A percentile compares a stretch with the other conserved stretches of the same genome.
phyloP scores from a whole-genome alignment of 2,797 vertebrate genomes.

The Graptemys geographica region DNA sequence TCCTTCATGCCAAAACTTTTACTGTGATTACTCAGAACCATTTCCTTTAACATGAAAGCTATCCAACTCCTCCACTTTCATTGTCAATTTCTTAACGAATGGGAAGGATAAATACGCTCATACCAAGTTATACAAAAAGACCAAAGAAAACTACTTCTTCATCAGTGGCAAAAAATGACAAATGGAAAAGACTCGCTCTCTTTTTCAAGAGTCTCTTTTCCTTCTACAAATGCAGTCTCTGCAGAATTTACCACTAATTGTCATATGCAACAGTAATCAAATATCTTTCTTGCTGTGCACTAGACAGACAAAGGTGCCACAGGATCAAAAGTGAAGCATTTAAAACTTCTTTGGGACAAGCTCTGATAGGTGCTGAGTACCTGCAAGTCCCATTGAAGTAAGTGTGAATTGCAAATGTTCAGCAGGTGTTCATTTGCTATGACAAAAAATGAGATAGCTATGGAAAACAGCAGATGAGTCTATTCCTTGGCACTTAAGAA shows the following conservation, averaged over 20 bases:
- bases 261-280: conserved; percentile 54
- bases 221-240: conserved; percentile 28
- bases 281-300: conserved; percentile 41
- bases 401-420: not conserved
- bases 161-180: not conserved
- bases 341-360: conserved; percentile 45
- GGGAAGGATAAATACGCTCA: not conserved
- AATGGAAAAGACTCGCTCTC: not conserved
- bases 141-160: not conserved
- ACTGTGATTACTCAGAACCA: not conserved
- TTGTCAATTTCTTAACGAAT: not conserved
- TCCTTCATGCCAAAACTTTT: not conserved
- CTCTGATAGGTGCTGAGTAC: not conserved
- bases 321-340: conserved; percentile 53
- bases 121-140: not conserved
- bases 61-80: not conserved
- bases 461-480: conserved; percentile 33
- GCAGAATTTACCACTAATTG: conserved; percentile 27
- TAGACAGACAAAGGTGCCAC: conserved; percentile 34
- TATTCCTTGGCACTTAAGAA: conserved; percentile 9
- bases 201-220: conserved; percentile 4
- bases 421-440: not conserved
- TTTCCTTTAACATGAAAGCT: not conserved
- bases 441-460: conserved; percentile 43
- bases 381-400: not conserved